phyloP scores from a whole-genome alignment of 1,140 invertebrate species.

The Onthophagus taurus region DNA sequence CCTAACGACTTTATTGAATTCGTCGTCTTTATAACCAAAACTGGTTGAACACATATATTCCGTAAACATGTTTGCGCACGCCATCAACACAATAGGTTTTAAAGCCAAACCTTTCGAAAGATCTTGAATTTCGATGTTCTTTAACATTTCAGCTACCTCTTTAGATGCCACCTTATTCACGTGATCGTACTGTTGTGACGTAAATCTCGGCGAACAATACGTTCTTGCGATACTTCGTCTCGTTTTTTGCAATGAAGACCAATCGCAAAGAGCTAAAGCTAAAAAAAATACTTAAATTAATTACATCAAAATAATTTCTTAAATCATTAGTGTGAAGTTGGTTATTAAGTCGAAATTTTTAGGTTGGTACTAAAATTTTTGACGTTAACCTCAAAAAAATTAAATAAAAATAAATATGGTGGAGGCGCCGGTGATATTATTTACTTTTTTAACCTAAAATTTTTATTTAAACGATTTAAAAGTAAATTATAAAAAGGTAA shows the following conservation, averaged over 20 bases:
- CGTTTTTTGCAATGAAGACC: conserved; percentile 70
- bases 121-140: conserved; percentile 40
- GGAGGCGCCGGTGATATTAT: too few species aligned
- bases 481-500: too few species aligned
- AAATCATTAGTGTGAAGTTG: too few species aligned
- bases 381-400: too few species aligned
- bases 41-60: conserved; percentile 73
- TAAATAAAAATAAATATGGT: too few species aligned
- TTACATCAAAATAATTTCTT: too few species aligned
- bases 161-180: conserved; percentile 53
- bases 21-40: conserved; percentile 55
- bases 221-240: conserved; percentile 65
- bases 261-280: conserved; percentile 80
- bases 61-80: conserved; percentile 76
- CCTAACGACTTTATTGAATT: conserved; percentile 54
- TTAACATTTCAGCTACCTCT: conserved; percentile 50
- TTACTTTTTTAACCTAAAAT: too few species aligned
- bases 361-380: too few species aligned
- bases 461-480: too few species aligned
- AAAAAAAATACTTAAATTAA: conserved; percentile 37
- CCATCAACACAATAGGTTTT: conserved; percentile 55
- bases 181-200: conserved; percentile 56
- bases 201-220: conserved; percentile 66
- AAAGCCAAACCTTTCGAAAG: conserved; percentile 39
- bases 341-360: too few species aligned